Evolutionary conservation across 2,888 invertebrate genomes (phyloP), one percentile per base, ranked within the genome.

Genomic region (Ethmia dodecea): DNA sequence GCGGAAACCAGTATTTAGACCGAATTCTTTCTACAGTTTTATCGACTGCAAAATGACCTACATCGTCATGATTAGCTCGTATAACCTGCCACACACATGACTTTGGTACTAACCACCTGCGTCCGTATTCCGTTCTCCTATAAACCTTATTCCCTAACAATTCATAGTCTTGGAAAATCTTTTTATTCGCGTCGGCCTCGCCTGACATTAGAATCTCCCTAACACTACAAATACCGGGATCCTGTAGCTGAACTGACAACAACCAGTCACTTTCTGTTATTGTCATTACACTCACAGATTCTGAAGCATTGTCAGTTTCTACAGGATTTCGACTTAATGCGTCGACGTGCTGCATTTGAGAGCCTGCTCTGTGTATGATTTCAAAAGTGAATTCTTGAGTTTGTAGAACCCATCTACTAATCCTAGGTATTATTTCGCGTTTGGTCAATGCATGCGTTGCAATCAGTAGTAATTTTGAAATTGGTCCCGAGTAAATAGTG

Each of bases 31-130:
- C 52, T 13, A 47, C 3, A 42, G 52, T 55, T 44, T 52, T 59
- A 20, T 58, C 52, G 3, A 58, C 34, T 0, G 53, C 36, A 32
- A 53, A 52, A 45, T 67, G 65, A 1, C 63, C 64, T 0, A 52
- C 16, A 13, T 55, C 55, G 32, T 66, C 60, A 33, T 61, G 60
- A 33, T 55, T 50, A 15, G 22, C 29, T 29, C 28, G 44, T 10
- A 49, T 43, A 16, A 51, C n/a, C 9, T 54, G 49, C 53, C 50
- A 55, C 2, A 51, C 40, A 33, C 51, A 55, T 3, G 24, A 33
- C 24, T 53, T 55, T 29, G 57, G 53, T 0, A 55, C 52, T 9
- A 56, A 30, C 55, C 55, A 58, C 1, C 52, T 45, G 4, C 55
- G 45, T 3, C 58, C 57, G 3, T 31, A 16, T 0, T 12, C 16